Evolutionary conservation across 1,140 invertebrate species (phyloP).

Genomic region (Drosophila ironensis): DNA sequence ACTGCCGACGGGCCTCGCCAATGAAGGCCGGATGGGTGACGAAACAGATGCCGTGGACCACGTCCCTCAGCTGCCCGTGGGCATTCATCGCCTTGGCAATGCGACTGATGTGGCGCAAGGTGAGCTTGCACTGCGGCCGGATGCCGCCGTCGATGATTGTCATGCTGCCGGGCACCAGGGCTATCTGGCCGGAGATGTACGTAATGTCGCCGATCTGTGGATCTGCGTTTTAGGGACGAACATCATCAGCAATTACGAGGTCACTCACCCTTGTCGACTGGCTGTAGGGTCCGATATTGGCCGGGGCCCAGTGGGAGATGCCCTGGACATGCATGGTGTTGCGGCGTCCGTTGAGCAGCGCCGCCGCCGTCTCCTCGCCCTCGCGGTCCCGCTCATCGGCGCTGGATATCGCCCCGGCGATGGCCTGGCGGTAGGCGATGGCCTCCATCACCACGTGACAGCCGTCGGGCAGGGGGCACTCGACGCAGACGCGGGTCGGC

Average conservation of each 20-base stretch:
- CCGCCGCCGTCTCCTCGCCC: conserved; percentile 39
- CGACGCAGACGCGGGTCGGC: conserved; percentile 93
- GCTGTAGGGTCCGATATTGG: conserved; percentile 97
- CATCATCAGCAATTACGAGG: neutral
- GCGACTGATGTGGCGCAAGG: conserved; percentile 91
- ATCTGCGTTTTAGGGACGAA: conserved; percentile 65
- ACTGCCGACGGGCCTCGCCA: conserved; percentile 88
- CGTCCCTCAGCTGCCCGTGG: conserved; percentile 88
- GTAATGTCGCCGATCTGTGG: conserved; percentile 88
- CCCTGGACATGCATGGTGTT: conserved; percentile 95
- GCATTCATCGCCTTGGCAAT: conserved; percentile 90
- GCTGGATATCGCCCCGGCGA: conserved; percentile 27
- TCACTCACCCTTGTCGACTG: conserved; percentile 89
- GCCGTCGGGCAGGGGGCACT: conserved; percentile 88
- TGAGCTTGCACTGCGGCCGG: conserved; percentile 89
- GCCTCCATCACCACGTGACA: conserved; percentile 91
- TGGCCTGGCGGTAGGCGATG: conserved; percentile 84
- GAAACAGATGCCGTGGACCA: conserved; percentile 93
- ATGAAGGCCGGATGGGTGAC: conserved; percentile 88
- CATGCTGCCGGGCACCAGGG: conserved; percentile 93
- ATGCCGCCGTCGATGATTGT: conserved; percentile 87
- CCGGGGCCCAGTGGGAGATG: conserved; percentile 97
- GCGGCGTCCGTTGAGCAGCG: conserved; percentile 55
- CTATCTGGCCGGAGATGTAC: conserved; percentile 95
- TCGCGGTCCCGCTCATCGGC: conserved; percentile 44